Percentiles rank a stretch among this genome's conserved stretches.
phyloP scores from a whole-genome alignment of 2,797 vertebrate species.

The Halcyon badia region DNA sequence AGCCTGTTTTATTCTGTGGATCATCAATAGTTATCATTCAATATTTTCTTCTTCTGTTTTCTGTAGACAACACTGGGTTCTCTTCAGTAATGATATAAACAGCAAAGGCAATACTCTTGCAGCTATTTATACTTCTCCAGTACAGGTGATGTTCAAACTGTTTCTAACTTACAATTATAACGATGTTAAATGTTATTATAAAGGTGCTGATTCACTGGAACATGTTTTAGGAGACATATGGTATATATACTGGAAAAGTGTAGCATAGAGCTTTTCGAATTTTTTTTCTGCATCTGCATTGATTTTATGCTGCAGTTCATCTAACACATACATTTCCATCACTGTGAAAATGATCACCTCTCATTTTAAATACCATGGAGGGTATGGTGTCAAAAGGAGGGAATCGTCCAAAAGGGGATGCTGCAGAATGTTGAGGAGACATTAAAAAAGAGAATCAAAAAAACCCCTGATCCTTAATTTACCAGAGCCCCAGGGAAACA shows the following conservation, averaged over 20 bases:
- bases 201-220: slow-evolving; percentile 41
- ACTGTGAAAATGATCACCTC: slow-evolving; percentile 43
- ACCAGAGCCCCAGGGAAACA: slow-evolving; percentile 44
- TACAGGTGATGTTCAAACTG: neutral
- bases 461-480: slow-evolving; percentile 48
- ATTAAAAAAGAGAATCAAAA: slow-evolving; percentile 42
- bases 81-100: neutral
- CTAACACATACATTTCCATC: neutral
- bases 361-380: neutral
- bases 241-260: neutral
- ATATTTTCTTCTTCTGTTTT: neutral
- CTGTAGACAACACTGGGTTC: neutral
- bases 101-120: neutral
- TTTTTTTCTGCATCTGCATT: slow-evolving; percentile 52
- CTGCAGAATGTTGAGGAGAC: slow-evolving; percentile 25
- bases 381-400: slow-evolving; percentile 52
- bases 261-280: neutral
- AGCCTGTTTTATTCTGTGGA: neutral
- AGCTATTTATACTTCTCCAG: neutral
- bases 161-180: slow-evolving; percentile 12
- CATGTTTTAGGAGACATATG: neutral
- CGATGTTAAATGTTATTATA: slow-evolving; percentile 21
- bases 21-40: neutral
- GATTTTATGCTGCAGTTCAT: slow-evolving; percentile 48
- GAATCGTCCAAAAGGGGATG: slow-evolving; percentile 10